Base-by-base conservation (phyloP, 2,888 invertebrate genomes). In the Deroplatys truncata region DNA sequence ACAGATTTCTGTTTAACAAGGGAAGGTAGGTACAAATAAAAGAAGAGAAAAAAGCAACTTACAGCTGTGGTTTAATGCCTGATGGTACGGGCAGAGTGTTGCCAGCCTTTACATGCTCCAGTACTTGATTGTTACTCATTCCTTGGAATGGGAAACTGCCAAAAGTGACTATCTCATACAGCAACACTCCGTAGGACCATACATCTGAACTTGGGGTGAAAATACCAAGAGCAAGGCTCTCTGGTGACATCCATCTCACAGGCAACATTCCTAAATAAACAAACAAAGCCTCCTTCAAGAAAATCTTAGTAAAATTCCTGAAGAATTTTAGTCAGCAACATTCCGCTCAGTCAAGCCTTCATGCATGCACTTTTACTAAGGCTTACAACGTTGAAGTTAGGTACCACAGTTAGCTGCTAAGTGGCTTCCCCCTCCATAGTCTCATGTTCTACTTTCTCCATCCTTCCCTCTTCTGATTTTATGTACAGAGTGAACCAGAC, bases 231-330 rank as follows among this genome's bases (percentile, higher is more conserved):
- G 95, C 96, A 28, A 98, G 94, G 91, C 97, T 97, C 94, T 98
- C 98, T 0, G 98, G 98, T 1, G 98, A 96, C 98, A 98, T 98
- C 98, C 98, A 98, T 90, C 98, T 95, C 15, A 98, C 98, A 0
- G 98, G 98, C 91, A 98, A 93, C 96, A 97, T 97, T 35, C 95
- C 95, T 95, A 91, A 72, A n/a, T 16, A 1, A 84, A 84, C 28
- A 72, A 72, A 20, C 43, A 43, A 35, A 31, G 35, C 9, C 9
- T 35, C 31, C 35, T 35, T 35, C 1, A 9, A 8, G 9, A 5
- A 35, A 35, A 35, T 35, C 9, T 9, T 8, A 5, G 31, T 31
- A 31, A 31, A 31, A 31, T 4, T 31, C 2, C 5, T 2, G n/a
- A n/a, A n/a, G n/a, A n/a, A n/a, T n/a, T n/a, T n/a, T n/a, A n/a